A percentile compares a stretch with the other conserved stretches of the same genome.
These are phyloP conservation scores for Manis pentadactyla DNA, from an alignment of 2,797 vertebrate species.

Conservation along the genomic window DNA sequence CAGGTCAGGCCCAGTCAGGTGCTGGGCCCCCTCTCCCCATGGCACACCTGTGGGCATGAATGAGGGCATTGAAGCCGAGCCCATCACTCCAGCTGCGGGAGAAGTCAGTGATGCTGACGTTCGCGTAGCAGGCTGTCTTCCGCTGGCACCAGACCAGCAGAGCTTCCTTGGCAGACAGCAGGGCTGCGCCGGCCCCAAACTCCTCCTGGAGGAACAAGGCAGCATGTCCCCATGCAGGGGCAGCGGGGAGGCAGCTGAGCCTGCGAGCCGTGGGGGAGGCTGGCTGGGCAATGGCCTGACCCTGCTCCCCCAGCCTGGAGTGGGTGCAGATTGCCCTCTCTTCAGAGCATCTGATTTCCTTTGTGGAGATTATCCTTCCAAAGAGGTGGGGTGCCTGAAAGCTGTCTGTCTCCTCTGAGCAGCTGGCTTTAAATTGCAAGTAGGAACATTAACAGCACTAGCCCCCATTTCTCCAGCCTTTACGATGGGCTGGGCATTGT, in stretches of 20 bases:
- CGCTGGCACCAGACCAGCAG: conserved; percentile 95
- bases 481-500: neutral
- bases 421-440: neutral
- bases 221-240: accelerated
- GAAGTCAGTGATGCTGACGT: conserved; percentile 92
- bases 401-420: neutral
- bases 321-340: neutral
- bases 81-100: conserved; percentile 94
- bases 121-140: conserved; percentile 92
- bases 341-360: neutral
- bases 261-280: neutral
- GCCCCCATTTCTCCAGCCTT: neutral
- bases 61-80: conserved; percentile 94
- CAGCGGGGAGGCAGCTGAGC: neutral
- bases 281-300: accelerated
- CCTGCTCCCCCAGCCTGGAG: neutral
- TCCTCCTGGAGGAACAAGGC: conserved; percentile 85
- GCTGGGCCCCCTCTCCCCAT: too few species aligned
- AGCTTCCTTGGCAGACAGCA: conserved; percentile 93
- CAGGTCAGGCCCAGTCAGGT: neutral
- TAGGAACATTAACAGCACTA: neutral
- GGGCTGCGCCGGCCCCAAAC: conserved; percentile 88
- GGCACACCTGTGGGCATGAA: conserved; percentile 92
- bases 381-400: neutral
- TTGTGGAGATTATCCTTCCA: neutral